These are phyloP conservation scores for Opisthocomus hoazin DNA, from an alignment of 2,113 vertebrate species.

Conservation along the genomic window DNA sequence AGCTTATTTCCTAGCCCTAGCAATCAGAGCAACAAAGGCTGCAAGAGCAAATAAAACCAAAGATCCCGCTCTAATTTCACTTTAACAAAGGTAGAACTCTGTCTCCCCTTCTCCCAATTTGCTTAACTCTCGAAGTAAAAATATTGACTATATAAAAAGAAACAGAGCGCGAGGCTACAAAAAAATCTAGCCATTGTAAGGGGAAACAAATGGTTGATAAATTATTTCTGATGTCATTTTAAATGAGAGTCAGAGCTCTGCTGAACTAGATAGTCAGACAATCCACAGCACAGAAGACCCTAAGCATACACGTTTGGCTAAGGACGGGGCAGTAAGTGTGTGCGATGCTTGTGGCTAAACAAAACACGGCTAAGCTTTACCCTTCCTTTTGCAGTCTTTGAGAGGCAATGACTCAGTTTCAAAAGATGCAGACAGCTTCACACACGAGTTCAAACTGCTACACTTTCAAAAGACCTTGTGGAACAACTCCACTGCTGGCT, in stretches of 20 bases:
- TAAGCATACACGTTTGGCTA: neutral
- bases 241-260: neutral
- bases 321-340: neutral
- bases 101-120: neutral
- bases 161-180: neutral
- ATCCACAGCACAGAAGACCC: neutral
- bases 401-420: neutral
- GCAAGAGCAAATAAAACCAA: neutral
- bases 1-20: neutral
- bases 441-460: neutral
- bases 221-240: neutral
- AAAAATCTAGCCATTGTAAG: neutral
- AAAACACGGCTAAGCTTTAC: neutral
- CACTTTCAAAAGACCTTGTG: neutral
- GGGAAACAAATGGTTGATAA: neutral
- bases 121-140: neutral
- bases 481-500: neutral
- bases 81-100: neutral
- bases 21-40: neutral
- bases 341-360: neutral
- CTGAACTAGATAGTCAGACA: neutral
- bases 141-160: neutral
- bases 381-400: neutral
- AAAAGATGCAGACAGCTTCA: neutral
- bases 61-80: neutral